A percentile compares a stretch with the other conserved stretches of the same genome.
phyloP scores from a whole-genome alignment of 2,797 vertebrate species.

The Toxotes lorentzi region DNA sequence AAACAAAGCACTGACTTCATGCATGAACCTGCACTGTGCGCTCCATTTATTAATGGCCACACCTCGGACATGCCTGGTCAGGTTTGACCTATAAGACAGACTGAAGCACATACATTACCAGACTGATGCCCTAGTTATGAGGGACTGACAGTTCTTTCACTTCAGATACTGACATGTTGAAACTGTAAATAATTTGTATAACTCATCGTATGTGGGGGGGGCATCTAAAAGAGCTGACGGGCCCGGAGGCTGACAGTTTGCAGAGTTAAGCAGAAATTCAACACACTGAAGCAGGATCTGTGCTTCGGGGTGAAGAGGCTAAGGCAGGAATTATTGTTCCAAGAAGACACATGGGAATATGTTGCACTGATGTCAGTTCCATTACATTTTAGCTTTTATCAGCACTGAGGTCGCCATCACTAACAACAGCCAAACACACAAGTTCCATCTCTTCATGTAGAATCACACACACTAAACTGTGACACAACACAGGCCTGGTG shows the following conservation, averaged over 20 bases:
- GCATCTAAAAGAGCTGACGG: background rate
- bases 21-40: background rate
- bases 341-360: background rate
- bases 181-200: slow-evolving; percentile 14
- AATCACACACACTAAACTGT: background rate
- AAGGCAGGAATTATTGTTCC: background rate
- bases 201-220: background rate
- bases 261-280: background rate
- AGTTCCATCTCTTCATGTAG: background rate
- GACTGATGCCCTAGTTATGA: background rate
- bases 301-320: background rate
- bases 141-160: background rate
- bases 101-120: background rate
- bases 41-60: slow-evolving; percentile 28
- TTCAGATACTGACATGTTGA: slow-evolving; percentile 23
- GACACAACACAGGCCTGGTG: slow-evolving; percentile 10
- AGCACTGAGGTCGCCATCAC: background rate
- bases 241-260: background rate
- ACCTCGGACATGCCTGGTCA: slow-evolving; percentile 31
- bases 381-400: background rate
- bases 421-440: background rate
- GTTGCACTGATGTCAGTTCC: no score
- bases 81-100: background rate
- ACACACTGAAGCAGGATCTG: background rate
- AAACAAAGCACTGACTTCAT: background rate